Evolutionary conservation across 2,113 vertebrate genomes (phyloP).

Genomic region (Pedionomus torquatus): DNA sequence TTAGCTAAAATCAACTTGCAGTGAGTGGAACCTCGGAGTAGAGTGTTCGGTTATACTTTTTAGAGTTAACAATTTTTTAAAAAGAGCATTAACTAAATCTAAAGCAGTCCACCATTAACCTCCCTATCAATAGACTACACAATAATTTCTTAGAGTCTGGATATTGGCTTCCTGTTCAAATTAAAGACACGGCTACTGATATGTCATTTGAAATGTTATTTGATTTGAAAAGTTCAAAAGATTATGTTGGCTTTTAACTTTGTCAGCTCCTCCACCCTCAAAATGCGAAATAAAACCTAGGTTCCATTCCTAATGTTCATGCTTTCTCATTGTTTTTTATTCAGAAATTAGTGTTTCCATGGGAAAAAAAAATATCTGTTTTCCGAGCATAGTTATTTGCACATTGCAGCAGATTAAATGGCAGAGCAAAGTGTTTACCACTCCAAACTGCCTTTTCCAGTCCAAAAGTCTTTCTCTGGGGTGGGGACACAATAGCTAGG

Average conservation of each 20-base stretch:
- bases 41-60: background rate
- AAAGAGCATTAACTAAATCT: background rate
- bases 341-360: background rate
- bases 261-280: background rate
- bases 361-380: background rate
- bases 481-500: background rate
- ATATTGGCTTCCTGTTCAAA: background rate
- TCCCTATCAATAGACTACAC: background rate
- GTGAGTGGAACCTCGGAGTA: background rate
- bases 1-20: background rate
- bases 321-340: background rate
- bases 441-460: background rate
- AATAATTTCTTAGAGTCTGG: background rate
- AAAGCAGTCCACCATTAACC: background rate
- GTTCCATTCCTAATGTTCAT: background rate
- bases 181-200: background rate
- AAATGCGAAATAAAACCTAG: background rate
- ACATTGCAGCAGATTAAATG: background rate
- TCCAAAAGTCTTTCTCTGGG: background rate
- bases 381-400: background rate
- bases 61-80: background rate
- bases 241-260: background rate
- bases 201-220: background rate
- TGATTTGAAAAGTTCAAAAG: background rate
- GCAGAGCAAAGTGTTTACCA: background rate